A percentile compares a stretch with the other conserved stretches of the same genome.
phyloP scores from a whole-genome alignment of 2,797 vertebrate species.

The Champsocephalus esox region DNA sequence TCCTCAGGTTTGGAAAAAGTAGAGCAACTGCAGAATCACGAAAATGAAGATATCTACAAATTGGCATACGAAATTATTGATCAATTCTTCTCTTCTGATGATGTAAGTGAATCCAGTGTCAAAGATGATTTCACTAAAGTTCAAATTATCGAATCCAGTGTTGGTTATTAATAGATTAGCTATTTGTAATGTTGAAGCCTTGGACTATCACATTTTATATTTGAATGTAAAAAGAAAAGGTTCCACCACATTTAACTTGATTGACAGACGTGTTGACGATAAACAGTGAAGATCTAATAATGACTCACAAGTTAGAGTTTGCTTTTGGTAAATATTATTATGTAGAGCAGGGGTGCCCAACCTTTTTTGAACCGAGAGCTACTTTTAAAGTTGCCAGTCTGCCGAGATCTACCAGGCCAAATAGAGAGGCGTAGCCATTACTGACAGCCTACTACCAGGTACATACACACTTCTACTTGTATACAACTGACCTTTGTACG shows the following conservation, averaged over 20 bases:
- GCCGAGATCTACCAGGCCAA: no score
- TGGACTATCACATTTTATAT: background rate
- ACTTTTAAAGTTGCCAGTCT: no score
- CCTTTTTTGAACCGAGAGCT: no score
- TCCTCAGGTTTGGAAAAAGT: conserved; percentile 96
- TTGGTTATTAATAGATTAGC: background rate
- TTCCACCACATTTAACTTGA: background rate
- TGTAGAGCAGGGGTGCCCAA: no score
- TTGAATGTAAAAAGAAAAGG: background rate
- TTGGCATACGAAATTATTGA: conserved; percentile 99
- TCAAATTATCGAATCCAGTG: background rate
- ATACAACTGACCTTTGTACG: no score
- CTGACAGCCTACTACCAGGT: no score
- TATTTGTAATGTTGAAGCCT: background rate
- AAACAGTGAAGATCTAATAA: background rate
- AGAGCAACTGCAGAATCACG: conserved; percentile 98
- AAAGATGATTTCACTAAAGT: background rate
- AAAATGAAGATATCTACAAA: conserved; percentile 99
- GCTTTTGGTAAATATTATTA: background rate
- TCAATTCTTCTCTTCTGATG: conserved; percentile 99
- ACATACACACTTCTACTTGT: no score
- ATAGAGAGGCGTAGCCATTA: no score
- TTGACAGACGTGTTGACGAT: background rate
- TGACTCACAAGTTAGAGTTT: background rate
- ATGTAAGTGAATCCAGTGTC: conserved; percentile 55